phyloP scores from a whole-genome alignment of 2,113 vertebrate genomes.

The Oxyura jamaicensis region DNA sequence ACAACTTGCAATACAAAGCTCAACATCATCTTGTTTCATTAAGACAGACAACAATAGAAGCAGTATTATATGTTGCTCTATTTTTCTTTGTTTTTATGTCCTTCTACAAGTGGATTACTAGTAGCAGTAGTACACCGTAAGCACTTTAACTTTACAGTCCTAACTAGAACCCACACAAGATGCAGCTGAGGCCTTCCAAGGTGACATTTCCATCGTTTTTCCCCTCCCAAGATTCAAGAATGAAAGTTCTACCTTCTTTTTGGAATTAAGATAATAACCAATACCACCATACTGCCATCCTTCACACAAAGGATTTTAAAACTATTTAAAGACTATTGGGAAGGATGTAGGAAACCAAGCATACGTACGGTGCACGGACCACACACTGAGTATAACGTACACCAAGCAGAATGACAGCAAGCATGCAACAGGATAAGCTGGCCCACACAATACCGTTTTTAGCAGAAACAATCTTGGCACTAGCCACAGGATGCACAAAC shows the following conservation, averaged over 20 bases:
- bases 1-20: not conserved
- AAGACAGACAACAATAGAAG: not conserved
- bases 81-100: not conserved
- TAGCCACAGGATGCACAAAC: not conserved
- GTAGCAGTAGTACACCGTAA: not conserved
- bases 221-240: not conserved
- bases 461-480: not conserved
- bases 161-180: not conserved
- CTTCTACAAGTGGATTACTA: not conserved
- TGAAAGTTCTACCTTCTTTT: not conserved
- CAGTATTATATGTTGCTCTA: not conserved
- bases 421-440: too few species aligned
- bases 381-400: not conserved
- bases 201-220: not conserved
- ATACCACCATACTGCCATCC: not conserved
- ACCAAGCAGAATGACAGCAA: not conserved
- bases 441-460: not conserved
- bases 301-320: not conserved
- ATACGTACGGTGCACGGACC: not conserved
- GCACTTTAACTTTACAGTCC: not conserved
- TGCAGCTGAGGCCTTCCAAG: not conserved
- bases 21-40: not conserved
- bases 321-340: not conserved
- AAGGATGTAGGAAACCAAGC: fast-evolving
- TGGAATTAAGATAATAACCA: not conserved